Base-by-base conservation (phyloP, 2,797 vertebrate species). In the Zenarchopterus dispar region DNA sequence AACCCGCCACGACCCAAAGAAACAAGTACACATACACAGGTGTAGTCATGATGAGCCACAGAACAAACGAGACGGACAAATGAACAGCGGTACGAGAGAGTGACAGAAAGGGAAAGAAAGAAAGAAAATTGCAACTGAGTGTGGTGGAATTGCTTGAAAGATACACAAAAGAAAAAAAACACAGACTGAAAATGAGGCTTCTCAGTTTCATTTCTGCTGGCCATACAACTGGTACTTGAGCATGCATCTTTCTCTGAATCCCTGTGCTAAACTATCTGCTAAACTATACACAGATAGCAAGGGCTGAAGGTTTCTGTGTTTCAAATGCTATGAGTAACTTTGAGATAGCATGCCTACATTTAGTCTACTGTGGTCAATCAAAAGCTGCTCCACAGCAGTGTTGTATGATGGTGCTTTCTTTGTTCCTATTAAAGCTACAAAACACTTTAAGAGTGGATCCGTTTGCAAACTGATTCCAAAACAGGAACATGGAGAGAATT, bases 61-160 rank as follows among this genome's bases (percentile, higher is more conserved):
- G 52, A 77, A 77, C 76, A 77, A 44, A 91, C 62, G 55, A 51
- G 78, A 90, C 81, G 48, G 68, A 89, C 80, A 77, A 65, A 86
- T 78, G 76, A 62, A 90, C 81, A 75, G 81, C 58, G 60, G 69
- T 49, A 81, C 77, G 79, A 75, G 81, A 85, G 78, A 73, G 81
- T 62, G 80, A 89, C 64, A 86, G 72, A 84, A 50, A 80, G 70
- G 75, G 70, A 82, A 75, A 63, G 88, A 28, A 28, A 28, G 28
- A 28, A 66, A 88, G 61, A 87, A 60, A 82, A 73, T 83, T 69
- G 77, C 67, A 82, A 50, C 86, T 87, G 83, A 90, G 83, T 62
- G 58, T 73, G 75, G 67, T 77, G 33, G 44, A 69, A 75, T 66
- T 56, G 41, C 60, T 71, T 75, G 13, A 73, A 68, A 70, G 56